Evolutionary conservation across 2,888 invertebrate genomes (phyloP), one percentile per base, ranked within the genome.

Genomic region (Netelia virgata): DNA sequence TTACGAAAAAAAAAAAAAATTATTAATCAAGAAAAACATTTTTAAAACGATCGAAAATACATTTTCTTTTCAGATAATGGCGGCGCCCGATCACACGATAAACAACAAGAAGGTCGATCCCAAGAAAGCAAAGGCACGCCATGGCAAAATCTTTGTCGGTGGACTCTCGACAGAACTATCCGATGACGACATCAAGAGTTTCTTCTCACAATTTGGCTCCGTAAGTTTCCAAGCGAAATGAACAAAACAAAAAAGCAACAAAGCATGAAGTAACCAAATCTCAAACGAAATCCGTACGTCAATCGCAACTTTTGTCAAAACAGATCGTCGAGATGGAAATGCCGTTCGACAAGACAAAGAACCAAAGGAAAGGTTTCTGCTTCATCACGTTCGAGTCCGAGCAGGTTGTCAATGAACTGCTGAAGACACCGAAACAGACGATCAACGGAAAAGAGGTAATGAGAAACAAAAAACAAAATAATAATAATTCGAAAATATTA

Each of bases 321-420:
- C 93, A 98, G 98, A 98, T 99, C 91, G 96, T 98, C 86, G 98
- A 98, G 91, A 97, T 99, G 81, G 99, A 99, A 94, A 97, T 99
- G 97, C 99, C 99, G 82, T 98, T 98, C 92, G 99, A 99, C 94
- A 99, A 98, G 94, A 97, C 97, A 94, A 99, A 98, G 96, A 98
- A 98, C 94, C 98, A 98, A 94, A 96, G 99, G 91, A 97, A 99
- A 95, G 98, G 97, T 85, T 99, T 99, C 95, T 99, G 98, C 94
- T 99, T 99, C 94, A 98, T 99, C 93, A 99, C 99, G 88, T 99
- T 99, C 92, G 99, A 99, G 93, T 97, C 97, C 43, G 98, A 98
- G 94, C 97, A 98, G 94, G 97, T 98, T 76, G 98, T 98, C 43
- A 98, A 98, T 91, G 98, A 98, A 93, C 95, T 98, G 74, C 95